phyloP scores from a whole-genome alignment of 2,113 vertebrate genomes.

The Phylloscopus trochiloides region DNA sequence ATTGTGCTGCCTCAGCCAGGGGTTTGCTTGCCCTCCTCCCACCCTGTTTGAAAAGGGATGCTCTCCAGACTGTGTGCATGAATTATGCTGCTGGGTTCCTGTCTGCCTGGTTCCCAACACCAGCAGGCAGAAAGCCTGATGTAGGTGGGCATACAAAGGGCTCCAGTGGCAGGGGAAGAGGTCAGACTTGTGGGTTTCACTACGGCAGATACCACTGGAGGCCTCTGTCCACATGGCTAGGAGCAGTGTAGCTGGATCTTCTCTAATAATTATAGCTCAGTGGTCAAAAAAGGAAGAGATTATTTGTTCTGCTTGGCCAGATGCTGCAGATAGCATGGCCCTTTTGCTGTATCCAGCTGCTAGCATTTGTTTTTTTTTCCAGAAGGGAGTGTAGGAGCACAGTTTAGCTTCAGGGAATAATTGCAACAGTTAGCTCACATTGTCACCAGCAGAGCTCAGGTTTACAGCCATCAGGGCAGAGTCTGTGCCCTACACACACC shows the following conservation, averaged over 20 bases:
- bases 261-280: background rate
- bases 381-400: background rate
- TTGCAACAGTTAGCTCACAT: background rate
- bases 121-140: background rate
- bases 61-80: background rate
- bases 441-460: background rate
- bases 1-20: conserved; percentile 23
- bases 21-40: background rate
- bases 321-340: background rate
- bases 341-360: background rate
- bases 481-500: background rate
- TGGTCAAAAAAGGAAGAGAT: background rate
- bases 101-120: background rate
- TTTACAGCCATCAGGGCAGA: background rate
- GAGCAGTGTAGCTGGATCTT: background rate
- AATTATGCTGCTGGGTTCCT: background rate
- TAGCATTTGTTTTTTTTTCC: background rate
- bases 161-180: background rate
- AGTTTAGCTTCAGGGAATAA: background rate
- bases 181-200: background rate
- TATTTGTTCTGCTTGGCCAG: background rate
- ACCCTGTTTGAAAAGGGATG: background rate
- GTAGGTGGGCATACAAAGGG: background rate
- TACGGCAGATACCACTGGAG: background rate
- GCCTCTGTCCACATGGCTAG: background rate